Conservation (phyloP, 2,888 invertebrate species). For the Nemotelus pantherinus region DNA sequence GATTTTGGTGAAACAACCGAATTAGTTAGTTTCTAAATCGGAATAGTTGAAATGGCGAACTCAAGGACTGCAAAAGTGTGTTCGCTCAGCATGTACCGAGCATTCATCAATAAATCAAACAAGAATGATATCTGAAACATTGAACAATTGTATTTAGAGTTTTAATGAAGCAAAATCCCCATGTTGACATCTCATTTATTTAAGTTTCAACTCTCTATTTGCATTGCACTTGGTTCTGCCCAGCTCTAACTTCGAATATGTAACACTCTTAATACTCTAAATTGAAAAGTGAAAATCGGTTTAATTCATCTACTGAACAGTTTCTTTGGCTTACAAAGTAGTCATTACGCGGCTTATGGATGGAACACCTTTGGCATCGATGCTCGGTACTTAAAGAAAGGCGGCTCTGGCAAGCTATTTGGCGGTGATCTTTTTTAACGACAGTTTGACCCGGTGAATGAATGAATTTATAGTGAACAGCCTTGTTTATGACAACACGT, state of each 20-base stretch:
- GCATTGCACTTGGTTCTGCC: constrained; percentile 9
- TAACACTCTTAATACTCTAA: constrained; percentile 22
- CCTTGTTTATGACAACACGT: constrained; percentile 2
- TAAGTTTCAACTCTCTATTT: constrained; percentile 33
- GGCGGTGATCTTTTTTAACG: background rate
- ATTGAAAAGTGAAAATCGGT: constrained; percentile 35
- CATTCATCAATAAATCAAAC: no score
- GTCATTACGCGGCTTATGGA: background rate
- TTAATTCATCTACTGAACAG: background rate
- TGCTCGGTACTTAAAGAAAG: background rate
- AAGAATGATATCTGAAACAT: no score
- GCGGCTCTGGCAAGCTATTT: background rate
- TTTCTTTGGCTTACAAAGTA: constrained; percentile 29
- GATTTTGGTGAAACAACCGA: no score
- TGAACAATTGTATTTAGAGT: no score
- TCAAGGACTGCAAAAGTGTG: no score
- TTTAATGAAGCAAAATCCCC: no score
- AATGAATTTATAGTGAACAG: background rate
- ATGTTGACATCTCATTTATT: no score
- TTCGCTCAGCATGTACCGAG: no score
- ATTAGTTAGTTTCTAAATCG: no score
- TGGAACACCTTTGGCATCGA: background rate
- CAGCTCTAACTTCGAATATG: background rate
- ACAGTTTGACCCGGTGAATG: background rate
- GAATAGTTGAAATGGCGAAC: no score